phyloP scores from a whole-genome alignment of 2,797 vertebrate genomes.

The Picus viridis region DNA sequence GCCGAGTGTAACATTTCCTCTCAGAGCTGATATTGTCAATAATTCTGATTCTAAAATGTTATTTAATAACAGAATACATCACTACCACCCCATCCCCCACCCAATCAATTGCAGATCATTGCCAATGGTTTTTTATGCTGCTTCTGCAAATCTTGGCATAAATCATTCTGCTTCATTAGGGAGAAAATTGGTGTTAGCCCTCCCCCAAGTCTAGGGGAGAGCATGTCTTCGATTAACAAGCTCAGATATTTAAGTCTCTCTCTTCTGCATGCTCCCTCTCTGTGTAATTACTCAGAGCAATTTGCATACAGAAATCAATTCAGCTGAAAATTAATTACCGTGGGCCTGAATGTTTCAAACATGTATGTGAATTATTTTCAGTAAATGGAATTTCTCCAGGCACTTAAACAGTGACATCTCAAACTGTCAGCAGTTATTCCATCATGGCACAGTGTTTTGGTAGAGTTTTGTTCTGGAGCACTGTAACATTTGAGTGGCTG shows the following conservation, averaged over 20 bases:
- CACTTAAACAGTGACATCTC: constrained; percentile 59
- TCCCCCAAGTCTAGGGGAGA: not conserved
- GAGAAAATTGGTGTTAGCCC: constrained; percentile 8
- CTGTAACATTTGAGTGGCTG: not conserved
- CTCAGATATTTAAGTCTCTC: constrained; percentile 40
- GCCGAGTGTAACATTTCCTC: not conserved
- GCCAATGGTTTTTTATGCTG: not conserved
- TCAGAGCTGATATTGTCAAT: not conserved
- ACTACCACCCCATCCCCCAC: too few species aligned
- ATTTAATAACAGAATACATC: not conserved
- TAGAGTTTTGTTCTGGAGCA: constrained; percentile 12
- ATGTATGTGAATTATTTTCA: constrained; percentile 70
- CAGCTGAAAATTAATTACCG: constrained; percentile 69
- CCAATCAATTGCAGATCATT: not conserved
- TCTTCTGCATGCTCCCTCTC: not conserved
- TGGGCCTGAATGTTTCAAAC: constrained; percentile 60
- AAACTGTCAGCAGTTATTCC: constrained; percentile 35
- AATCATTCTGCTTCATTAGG: constrained; percentile 42
- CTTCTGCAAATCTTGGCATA: constrained; percentile 21
- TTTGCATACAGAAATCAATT: constrained; percentile 68
- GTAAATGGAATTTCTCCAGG: constrained; percentile 66
- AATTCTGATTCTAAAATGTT: not conserved
- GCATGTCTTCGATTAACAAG: not conserved
- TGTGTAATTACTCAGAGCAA: constrained; percentile 31
- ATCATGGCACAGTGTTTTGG: not conserved